Percentiles rank a stretch among this genome's conserved stretches.
These are phyloP conservation scores for Calephelis virginiensis DNA, from an alignment of 1,140 invertebrate genomes.

Conservation along the genomic window DNA sequence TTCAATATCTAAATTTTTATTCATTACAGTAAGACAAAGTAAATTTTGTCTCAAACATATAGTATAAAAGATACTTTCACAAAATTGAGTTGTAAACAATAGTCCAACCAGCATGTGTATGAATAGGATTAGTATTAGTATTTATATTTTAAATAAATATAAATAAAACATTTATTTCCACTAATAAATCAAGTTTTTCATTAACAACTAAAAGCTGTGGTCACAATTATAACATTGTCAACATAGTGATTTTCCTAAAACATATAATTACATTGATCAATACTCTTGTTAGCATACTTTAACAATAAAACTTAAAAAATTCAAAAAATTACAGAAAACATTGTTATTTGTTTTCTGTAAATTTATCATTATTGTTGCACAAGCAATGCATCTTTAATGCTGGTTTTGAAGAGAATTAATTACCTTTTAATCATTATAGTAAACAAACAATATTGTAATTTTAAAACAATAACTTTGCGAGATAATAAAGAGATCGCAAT, in stretches of 20 bases:
- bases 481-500: conserved; percentile 55
- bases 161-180: too few relatives aligned
- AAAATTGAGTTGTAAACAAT: too few relatives aligned
- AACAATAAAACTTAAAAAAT: not conserved
- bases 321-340: not conserved
- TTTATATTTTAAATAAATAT: too few relatives aligned
- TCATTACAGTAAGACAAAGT: too few relatives aligned
- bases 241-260: not conserved
- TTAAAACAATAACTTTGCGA: conserved; percentile 41
- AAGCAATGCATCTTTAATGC: not conserved
- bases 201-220: too few relatives aligned
- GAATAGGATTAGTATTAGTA: too few relatives aligned
- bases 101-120: too few relatives aligned
- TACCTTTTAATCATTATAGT: not conserved
- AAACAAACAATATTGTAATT: conserved; percentile 14
- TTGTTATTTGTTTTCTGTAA: not conserved
- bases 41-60: too few relatives aligned
- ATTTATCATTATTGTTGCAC: not conserved
- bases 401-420: not conserved
- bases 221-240: not conserved
- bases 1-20: too few relatives aligned
- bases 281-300: not conserved
- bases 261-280: not conserved
- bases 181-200: not conserved
- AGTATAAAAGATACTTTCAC: too few relatives aligned